Evolutionary conservation across 2,888 invertebrate species (phyloP), one percentile per base, ranked within the genome.

Genomic region (Hesperia comma): DNA sequence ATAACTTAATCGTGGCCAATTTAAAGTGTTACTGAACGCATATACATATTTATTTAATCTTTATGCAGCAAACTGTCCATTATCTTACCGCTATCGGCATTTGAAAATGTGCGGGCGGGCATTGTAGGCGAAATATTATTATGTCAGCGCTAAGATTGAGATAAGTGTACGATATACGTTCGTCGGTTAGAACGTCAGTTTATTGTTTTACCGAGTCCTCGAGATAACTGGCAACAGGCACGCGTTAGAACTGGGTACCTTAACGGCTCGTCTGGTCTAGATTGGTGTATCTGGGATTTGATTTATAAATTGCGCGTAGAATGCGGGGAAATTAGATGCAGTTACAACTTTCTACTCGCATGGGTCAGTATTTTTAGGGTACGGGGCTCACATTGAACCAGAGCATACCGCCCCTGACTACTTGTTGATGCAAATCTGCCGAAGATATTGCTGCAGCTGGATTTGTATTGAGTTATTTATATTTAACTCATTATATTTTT

Each of bases 111-210:
- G 64, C 64, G 53, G 66, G 66, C 66, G 66, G 66, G 43, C 37
- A 37, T 10, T 40, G 67, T 62, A 61, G 61, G 60, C 62, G 67
- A 68, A 68, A 57, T 61, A 56, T 68, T 61, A 53, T 61, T 67
- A 67, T 67, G 61, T 67, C 61, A 67, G 61, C 60, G 41, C 19
- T 19, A 55, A 60, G 43, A 66, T 54, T 66, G 19, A 60, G 54
- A 60, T 60, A 60, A 66, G 53, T 66, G 40, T 21, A n/a, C n/a
- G n/a, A n/a, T n/a, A 33, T 56, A 26, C 26, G 15, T 62, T 64
- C 53, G 53, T 58, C 43, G 64, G 51, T 3, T 66, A 64, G 41
- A 58, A 51, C 60, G 64, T 43, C 58, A 60, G 32, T 64, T 64
- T 66, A 66, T 60, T 66, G 66, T 66, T 58, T 66, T 33, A 66